These are phyloP conservation scores for Agonopterix subpropinquella DNA, from an alignment of 2,888 invertebrate species.

Conservation along the genomic window DNA sequence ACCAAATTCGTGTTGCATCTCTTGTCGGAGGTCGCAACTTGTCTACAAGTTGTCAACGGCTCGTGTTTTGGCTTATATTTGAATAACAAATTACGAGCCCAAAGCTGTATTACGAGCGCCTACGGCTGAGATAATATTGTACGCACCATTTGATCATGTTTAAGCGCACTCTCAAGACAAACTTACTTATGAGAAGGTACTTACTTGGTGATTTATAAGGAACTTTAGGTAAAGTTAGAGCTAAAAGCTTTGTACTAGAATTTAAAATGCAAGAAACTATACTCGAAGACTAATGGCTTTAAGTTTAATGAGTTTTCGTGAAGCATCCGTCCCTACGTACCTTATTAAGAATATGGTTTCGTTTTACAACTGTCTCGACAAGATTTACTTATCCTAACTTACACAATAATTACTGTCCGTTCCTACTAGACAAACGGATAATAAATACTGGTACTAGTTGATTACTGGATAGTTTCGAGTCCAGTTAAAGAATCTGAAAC, in stretches of 20 bases:
- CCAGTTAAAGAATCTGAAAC: slow-evolving; percentile 24
- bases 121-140: slow-evolving; percentile 3
- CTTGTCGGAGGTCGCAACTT: slow-evolving; percentile 27
- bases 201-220: background rate
- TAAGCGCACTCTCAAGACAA: background rate
- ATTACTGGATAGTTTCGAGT: slow-evolving; percentile 5
- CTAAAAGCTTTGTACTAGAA: no score
- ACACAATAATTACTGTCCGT: background rate
- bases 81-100: slow-evolving; percentile 38
- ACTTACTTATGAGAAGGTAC: background rate
- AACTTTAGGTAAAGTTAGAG: no score
- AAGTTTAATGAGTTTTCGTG: no score
- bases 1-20: slow-evolving; percentile 18
- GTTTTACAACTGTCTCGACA: background rate
- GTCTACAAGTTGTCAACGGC: slow-evolving; percentile 33
- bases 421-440: slow-evolving; percentile 5
- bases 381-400: background rate
- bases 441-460: slow-evolving; percentile 5
- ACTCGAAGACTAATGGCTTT: no score
- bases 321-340: no score
- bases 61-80: slow-evolving; percentile 33
- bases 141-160: slow-evolving; percentile 6
- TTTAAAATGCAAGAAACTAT: no score
- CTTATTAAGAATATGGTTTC: no score
- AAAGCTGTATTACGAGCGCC: slow-evolving; percentile 22